Percentiles rank a stretch among this genome's conserved stretches.
These are phyloP conservation scores for Adineta ricciae DNA, from an alignment of 2,888 invertebrate genomes.

Conservation along the genomic window DNA sequence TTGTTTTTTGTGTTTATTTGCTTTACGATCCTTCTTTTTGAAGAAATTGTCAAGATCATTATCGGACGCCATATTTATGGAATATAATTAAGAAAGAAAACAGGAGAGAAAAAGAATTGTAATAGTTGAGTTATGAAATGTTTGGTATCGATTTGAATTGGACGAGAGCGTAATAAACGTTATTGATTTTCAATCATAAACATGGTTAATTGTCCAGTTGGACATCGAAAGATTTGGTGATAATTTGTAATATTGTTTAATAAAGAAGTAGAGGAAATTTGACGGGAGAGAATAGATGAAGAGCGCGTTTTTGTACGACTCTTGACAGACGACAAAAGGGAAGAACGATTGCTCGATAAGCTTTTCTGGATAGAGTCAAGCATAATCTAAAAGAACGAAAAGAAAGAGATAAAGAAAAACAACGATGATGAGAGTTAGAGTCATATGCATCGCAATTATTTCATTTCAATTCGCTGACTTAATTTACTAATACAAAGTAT, in stretches of 20 bases:
- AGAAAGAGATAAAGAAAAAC: neutral
- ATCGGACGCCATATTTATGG: neutral
- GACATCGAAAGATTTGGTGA: neutral
- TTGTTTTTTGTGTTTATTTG: neutral
- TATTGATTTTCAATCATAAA: neutral
- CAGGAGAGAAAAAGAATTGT: neutral
- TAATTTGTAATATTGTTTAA: neutral
- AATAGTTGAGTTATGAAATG: neutral
- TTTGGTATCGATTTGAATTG: neutral
- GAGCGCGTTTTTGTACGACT: neutral
- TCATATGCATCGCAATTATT: neutral
- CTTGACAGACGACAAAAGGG: neutral
- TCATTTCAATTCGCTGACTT: neutral
- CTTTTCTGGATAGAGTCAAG: neutral
- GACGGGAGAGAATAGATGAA: neutral
- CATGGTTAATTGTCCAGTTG: neutral
- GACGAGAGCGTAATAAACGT: neutral
- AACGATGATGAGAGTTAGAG: neutral
- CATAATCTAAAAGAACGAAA: neutral
- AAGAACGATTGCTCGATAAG: neutral
- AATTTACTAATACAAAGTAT: neutral
- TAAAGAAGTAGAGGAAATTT: neutral
- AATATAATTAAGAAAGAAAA: neutral
- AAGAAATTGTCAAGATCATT: conserved; percentile 15
- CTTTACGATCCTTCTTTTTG: neutral